Evolutionary conservation across 2,888 invertebrate species (phyloP).

Genomic region (Uloborus plumipes): DNA sequence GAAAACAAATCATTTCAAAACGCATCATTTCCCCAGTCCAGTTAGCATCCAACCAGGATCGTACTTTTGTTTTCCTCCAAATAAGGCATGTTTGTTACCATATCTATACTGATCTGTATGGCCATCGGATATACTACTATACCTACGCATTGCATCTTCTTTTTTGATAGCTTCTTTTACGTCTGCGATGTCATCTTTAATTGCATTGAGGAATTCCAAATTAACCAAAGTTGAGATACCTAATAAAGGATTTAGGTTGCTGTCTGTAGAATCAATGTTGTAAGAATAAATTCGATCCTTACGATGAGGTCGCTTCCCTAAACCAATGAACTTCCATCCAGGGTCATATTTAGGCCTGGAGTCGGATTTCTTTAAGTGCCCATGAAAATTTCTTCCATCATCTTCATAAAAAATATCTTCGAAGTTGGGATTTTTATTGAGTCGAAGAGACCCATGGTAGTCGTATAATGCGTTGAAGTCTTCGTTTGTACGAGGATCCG

Average conservation of each 20-base stretch:
- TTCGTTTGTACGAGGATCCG: neutral
- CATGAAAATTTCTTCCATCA: neutral
- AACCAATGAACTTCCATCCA: constrained; percentile 60
- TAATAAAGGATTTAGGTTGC: constrained; percentile 21
- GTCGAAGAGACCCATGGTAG: neutral
- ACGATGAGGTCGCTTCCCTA: constrained; percentile 48
- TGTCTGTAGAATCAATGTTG: neutral
- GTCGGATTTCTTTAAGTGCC: constrained; percentile 27
- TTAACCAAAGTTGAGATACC: constrained; percentile 45
- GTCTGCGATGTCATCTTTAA: constrained; percentile 34
- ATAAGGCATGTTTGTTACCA: constrained; percentile 2
- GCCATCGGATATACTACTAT: constrained; percentile 3
- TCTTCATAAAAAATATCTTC: constrained; percentile 5
- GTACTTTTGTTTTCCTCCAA: constrained; percentile 40
- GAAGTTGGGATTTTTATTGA: neutral
- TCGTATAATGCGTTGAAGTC: constrained; percentile 40
- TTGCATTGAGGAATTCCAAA: constrained; percentile 52
- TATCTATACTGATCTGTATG: constrained; percentile 9
- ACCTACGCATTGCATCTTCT: constrained; percentile 3
- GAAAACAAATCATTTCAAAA: too few relatives aligned
- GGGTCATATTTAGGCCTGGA: constrained; percentile 58
- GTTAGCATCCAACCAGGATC: constrained; percentile 62
- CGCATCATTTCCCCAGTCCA: constrained; percentile 42
- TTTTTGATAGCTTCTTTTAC: constrained; percentile 38
- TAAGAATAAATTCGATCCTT: constrained; percentile 19